Base-by-base conservation (phyloP, 2,888 invertebrate species). In the Polietes domitor region DNA sequence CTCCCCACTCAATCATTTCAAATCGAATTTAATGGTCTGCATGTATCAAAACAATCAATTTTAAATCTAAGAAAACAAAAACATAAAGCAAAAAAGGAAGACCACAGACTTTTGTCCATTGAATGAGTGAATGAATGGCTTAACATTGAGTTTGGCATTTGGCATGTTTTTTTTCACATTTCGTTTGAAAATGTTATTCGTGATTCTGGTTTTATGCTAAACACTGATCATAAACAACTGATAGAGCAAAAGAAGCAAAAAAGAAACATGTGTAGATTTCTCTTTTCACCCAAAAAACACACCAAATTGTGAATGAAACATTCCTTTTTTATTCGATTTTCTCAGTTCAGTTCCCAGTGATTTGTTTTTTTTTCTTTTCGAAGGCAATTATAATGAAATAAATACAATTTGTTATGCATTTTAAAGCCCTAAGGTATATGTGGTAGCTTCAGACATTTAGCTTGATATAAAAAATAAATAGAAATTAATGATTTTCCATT, bases 11-110 rank as follows among this genome's bases (percentile, higher is more conserved):
- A 24, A 15, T 58, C 26, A 58, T 58, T 58, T 28, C 55, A 41
- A 21, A 5, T 43, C 15, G 7, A 19, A 43, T 68, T 68, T 68
- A 68, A 68, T 43, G 68, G 21, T 68, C 43, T 68, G 68, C 68
- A 68, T 68, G 68, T 68, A 68, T 43, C 68, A 68, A 19, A 68
- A 24, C 43, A 68, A 68, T 68, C 68, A 68, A 61, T 61, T 61
- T 28, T 26, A 61, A 61, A 61, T 61, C 15, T 32, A 5, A 28
- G 17, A 61, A 28, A 61, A 28, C 24, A 55, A 21, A 55, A 55
- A 21, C 3, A 21, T 9, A 3, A 17, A 1, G 26, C 26, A 58
- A 58, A 12, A 58, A 58, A 58, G 58, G 58, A 58, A 63, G 32
- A 19, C 6, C 17, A 65, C 26, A 10, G 21, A 68, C 21, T 68